These are phyloP conservation scores for Pitangus sulphuratus DNA, from an alignment of 2,797 vertebrate genomes.

Conservation along the genomic window DNA sequence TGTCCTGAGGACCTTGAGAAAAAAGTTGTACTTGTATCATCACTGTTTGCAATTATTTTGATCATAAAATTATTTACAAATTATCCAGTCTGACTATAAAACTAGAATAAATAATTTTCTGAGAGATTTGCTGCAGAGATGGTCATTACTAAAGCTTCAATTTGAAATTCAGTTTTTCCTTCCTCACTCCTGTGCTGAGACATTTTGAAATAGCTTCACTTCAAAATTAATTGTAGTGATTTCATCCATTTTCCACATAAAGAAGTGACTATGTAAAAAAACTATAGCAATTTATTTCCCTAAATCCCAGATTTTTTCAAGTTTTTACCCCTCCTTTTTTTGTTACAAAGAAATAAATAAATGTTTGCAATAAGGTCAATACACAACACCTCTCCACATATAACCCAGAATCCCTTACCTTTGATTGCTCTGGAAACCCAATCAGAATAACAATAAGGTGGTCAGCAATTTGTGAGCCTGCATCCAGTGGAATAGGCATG, in stretches of 20 bases:
- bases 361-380: conserved; percentile 33
- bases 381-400: conserved; percentile 31
- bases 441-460: conserved; percentile 99
- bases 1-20: background rate
- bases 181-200: background rate
- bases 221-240: background rate
- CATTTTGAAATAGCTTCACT: background rate
- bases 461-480: conserved; percentile 96
- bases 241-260: background rate
- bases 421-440: conserved; percentile 98
- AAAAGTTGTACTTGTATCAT: background rate
- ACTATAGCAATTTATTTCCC: background rate
- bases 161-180: background rate
- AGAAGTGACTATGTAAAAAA: background rate
- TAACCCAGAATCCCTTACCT: conserved; percentile 82
- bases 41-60: background rate
- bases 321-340: background rate
- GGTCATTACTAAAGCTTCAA: background rate
- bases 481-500: conserved; percentile 97
- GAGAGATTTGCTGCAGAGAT: background rate
- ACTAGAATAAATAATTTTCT: background rate
- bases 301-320: background rate
- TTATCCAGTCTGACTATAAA: background rate
- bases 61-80: background rate
- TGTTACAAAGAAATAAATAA: conserved; percentile 26